phyloP scores from a whole-genome alignment of 2,797 vertebrate genomes.

The Melanogrammus aeglefinus region DNA sequence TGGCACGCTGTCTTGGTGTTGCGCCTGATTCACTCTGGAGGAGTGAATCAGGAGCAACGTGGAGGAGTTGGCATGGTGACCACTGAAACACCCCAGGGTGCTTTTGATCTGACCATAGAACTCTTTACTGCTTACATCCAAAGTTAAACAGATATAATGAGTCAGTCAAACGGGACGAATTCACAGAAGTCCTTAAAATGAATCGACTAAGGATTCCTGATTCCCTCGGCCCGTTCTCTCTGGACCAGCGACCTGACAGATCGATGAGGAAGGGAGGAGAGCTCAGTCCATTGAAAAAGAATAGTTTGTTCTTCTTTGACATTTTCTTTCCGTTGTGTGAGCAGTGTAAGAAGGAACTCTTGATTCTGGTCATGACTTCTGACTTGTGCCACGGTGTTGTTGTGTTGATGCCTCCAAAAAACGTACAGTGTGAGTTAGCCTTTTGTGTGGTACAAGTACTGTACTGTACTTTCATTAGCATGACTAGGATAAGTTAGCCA shows the following conservation, averaged over 20 bases:
- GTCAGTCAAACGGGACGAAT: slow-evolving; percentile 5
- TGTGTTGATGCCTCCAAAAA: neutral
- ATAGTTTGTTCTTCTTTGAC: neutral
- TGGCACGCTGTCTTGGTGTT: slow-evolving; percentile 28
- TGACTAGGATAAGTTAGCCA: too few species aligned
- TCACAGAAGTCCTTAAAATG: neutral
- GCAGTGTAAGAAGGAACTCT: neutral
- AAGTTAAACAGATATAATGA: slow-evolving; percentile 8
- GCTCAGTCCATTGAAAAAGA: neutral
- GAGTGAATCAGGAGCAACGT: slow-evolving; percentile 39
- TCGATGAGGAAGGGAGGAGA: neutral
- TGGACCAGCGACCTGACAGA: neutral
- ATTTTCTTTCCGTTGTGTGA: neutral
- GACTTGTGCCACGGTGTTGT: neutral
- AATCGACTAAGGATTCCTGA: neutral
- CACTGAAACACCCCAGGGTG: slow-evolving; percentile 24
- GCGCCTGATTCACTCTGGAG: slow-evolving; percentile 13
- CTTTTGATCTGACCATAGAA: slow-evolving; percentile 38
- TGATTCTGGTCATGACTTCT: neutral
- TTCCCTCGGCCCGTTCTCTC: neutral
- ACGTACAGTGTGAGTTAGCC: neutral
- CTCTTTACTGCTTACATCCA: slow-evolving; percentile 2
- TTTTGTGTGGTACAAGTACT: too few species aligned
- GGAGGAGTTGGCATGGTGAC: slow-evolving; percentile 43
- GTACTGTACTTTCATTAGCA: too few species aligned